A percentile compares a stretch with the other conserved stretches of the same genome.
phyloP scores from a whole-genome alignment of 2,888 invertebrate species.

The Leptopterna dolabrata region DNA sequence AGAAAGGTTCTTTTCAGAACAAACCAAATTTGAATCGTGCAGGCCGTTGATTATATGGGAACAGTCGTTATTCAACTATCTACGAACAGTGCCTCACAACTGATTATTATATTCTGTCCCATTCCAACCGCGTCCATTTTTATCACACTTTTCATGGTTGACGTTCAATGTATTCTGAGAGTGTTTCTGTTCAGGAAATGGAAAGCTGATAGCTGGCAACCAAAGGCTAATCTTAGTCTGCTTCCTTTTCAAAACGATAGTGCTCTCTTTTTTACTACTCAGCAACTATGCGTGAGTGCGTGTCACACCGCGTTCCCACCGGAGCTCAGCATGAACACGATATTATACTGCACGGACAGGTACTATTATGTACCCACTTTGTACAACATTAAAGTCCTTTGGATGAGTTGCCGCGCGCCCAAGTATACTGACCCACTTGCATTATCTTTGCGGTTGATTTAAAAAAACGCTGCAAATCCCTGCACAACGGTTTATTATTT shows the following conservation, averaged over 20 bases:
- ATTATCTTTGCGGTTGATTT: too few species aligned
- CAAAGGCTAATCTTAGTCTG: background rate
- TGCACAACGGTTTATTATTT: too few species aligned
- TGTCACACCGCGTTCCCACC: background rate
- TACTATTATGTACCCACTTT: too few species aligned
- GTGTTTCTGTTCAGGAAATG: background rate
- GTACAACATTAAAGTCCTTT: too few species aligned
- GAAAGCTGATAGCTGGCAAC: background rate
- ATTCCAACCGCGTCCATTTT: background rate
- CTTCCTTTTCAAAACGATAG: conserved; percentile 24
- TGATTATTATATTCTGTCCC: background rate
- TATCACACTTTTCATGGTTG: background rate
- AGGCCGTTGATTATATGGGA: too few species aligned
- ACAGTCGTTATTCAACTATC: background rate
- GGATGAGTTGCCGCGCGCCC: too few species aligned
- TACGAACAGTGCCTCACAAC: too few species aligned
- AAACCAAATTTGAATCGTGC: too few species aligned
- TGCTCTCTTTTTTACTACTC: background rate
- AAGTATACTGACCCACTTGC: too few species aligned
- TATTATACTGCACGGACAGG: background rate
- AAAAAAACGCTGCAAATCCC: too few species aligned
- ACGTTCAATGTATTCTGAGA: background rate
- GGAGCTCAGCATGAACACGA: background rate
- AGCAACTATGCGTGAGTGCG: too few species aligned
- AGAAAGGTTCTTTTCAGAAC: too few species aligned